A percentile compares a stretch with the other conserved stretches of the same genome.
Conservation (phyloP, 2,888 invertebrate species). For the Cancer borealis region DNA sequence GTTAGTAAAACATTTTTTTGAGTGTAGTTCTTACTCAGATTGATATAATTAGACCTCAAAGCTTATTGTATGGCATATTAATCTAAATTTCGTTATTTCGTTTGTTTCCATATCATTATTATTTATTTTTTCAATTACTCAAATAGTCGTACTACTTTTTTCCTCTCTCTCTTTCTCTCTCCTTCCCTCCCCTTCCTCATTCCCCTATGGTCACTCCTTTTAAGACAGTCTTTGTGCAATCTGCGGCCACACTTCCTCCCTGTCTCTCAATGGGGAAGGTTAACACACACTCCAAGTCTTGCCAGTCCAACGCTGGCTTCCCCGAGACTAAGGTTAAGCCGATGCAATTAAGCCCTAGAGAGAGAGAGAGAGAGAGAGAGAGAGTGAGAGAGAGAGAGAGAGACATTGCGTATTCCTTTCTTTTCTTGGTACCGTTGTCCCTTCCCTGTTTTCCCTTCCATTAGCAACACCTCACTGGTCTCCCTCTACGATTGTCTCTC, state of each 20-base stretch:
- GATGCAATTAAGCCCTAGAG: background rate
- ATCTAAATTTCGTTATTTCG: background rate
- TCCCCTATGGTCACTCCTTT: background rate
- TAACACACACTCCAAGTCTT: slow-evolving; percentile 14
- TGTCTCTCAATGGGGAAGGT: background rate
- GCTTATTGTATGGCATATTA: background rate
- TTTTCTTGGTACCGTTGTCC: background rate
- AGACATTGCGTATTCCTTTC: background rate
- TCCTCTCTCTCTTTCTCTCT: background rate
- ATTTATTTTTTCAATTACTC: background rate
- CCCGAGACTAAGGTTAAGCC: slow-evolving; percentile 13
- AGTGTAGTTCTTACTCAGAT: background rate
- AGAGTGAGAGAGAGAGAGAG: background rate
- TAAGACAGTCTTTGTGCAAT: background rate
- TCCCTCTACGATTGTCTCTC: background rate
- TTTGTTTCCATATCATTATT: background rate
- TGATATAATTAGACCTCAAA: background rate
- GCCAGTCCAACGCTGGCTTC: slow-evolving; percentile 27
- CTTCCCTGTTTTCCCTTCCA: slow-evolving; percentile 25
- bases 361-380: background rate
- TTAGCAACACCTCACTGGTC: slow-evolving; percentile 27
- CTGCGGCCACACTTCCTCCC: slow-evolving; percentile 6
- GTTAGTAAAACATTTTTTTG: too few relatives aligned
- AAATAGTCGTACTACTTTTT: background rate
- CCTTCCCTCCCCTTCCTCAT: background rate